Percentiles rank a stretch among this genome's conserved stretches.
Evolutionary conservation across 2,888 invertebrate species (phyloP).

Genomic region (Drosophila anomelani): DNA sequence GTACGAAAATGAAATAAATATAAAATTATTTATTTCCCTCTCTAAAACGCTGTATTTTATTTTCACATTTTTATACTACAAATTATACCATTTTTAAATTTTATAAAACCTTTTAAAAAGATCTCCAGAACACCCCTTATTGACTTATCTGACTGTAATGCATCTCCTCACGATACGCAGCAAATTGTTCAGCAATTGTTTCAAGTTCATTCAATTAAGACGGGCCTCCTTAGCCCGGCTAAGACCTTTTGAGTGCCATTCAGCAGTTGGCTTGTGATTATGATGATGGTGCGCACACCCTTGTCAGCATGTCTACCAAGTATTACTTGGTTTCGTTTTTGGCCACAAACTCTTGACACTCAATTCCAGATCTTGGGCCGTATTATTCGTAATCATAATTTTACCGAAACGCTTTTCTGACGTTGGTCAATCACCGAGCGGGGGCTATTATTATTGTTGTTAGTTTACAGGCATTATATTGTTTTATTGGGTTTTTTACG

Average conservation of each 20-base stretch:
- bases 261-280: constrained; percentile 34
- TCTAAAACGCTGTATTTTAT: too few species aligned
- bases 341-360: constrained; percentile 40
- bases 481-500: constrained; percentile 55
- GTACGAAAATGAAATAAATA: neutral
- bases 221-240: constrained; percentile 36
- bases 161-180: constrained; percentile 36
- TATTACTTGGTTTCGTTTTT: constrained; percentile 31
- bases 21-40: neutral
- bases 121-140: constrained; percentile 43
- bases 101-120: neutral
- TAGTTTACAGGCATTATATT: constrained; percentile 39
- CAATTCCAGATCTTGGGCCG: constrained; percentile 22
- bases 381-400: constrained; percentile 38
- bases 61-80: too few species aligned
- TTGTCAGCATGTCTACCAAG: constrained; percentile 20
- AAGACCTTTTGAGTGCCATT: constrained; percentile 55
- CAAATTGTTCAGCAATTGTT: constrained; percentile 68
- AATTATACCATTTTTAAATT: neutral
- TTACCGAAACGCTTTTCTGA: constrained; percentile 15
- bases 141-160: constrained; percentile 10
- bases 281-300: constrained; percentile 14
- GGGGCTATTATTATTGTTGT: constrained; percentile 51
- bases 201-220: constrained; percentile 72
- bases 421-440: constrained; percentile 32